A percentile compares a stretch with the other conserved stretches of the same genome.
These are phyloP conservation scores for Pristionchus entomophagus DNA, from an alignment of 2,888 invertebrate species.

Conservation along the genomic window DNA sequence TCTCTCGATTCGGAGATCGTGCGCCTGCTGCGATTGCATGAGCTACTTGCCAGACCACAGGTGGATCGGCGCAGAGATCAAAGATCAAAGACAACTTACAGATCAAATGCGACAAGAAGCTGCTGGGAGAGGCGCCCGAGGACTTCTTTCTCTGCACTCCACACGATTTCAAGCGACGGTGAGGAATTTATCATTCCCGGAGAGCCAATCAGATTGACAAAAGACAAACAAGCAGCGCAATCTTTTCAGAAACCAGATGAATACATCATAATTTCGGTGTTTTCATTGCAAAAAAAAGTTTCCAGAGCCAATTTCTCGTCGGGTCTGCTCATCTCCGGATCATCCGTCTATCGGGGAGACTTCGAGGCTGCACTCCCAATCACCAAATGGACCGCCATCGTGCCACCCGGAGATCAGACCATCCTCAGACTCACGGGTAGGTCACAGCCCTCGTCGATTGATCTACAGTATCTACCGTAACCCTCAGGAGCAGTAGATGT, in stretches of 20 bases:
- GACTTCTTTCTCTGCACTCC: slow-evolving; percentile 42
- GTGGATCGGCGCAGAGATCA: neutral
- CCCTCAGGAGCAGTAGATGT: slow-evolving; percentile 22
- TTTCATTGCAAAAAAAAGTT: neutral
- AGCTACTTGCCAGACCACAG: slow-evolving; percentile 38
- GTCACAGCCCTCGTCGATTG: neutral
- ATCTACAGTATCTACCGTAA: neutral
- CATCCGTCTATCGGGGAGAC: neutral
- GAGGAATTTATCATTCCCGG: neutral
- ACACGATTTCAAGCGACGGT: slow-evolving; percentile 1
- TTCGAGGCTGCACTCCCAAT: slow-evolving; percentile 26
- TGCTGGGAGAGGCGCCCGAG: neutral
- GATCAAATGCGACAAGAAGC: slow-evolving; percentile 42
- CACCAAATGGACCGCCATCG: slow-evolving; percentile 18
- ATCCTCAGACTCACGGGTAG: neutral
- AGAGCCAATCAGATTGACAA: no score
- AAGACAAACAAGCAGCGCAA: no score
- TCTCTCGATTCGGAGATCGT: neutral
- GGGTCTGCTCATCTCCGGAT: neutral
- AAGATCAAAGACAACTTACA: neutral
- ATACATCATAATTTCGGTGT: no score
- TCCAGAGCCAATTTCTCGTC: slow-evolving; percentile 23
- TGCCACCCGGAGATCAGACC: neutral
- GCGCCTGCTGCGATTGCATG: slow-evolving; percentile 15
- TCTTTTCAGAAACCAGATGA: no score